These are phyloP conservation scores for Centropristis striata DNA, from an alignment of 2,113 vertebrate genomes.

Conservation along the genomic window DNA sequence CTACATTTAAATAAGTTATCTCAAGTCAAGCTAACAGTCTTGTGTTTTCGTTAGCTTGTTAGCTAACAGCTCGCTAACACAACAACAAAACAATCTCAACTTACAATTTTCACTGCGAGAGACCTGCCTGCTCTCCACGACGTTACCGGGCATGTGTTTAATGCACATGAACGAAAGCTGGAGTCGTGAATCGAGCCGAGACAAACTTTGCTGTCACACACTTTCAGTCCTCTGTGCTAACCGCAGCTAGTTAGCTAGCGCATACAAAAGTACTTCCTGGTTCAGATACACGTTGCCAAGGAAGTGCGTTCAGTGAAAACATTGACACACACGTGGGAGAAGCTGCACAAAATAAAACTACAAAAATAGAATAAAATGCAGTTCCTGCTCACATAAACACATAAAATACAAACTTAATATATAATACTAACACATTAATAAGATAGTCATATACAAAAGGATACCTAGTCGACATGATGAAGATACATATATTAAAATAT, in stretches of 20 bases:
- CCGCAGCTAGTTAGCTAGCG: constrained; percentile 39
- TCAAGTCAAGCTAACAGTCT: constrained; percentile 18
- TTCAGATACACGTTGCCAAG: constrained; percentile 81
- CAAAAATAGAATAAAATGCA: background rate
- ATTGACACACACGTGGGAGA: constrained; percentile 49
- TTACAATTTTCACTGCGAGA: constrained; percentile 57
- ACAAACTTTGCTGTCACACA: constrained; percentile 51
- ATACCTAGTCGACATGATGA: too few species aligned
- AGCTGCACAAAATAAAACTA: background rate
- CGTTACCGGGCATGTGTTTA: constrained; percentile 11
- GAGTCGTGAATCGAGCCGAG: background rate
- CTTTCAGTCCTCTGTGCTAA: constrained; percentile 35
- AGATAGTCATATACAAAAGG: too few species aligned
- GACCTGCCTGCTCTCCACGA: background rate
- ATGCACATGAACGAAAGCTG: background rate
- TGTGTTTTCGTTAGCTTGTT: constrained; percentile 57
- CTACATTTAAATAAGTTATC: background rate
- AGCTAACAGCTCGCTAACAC: constrained; percentile 58
- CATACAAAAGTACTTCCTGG: constrained; percentile 80
- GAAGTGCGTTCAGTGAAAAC: constrained; percentile 63
- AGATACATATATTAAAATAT: too few species aligned
- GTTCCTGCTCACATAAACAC: background rate
- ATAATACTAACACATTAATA: too few species aligned
- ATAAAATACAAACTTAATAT: background rate
- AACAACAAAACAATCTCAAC: constrained; percentile 51